These are phyloP conservation scores for Ridgeia piscesae DNA, from an alignment of 1,140 invertebrate genomes.

Conservation along the genomic window DNA sequence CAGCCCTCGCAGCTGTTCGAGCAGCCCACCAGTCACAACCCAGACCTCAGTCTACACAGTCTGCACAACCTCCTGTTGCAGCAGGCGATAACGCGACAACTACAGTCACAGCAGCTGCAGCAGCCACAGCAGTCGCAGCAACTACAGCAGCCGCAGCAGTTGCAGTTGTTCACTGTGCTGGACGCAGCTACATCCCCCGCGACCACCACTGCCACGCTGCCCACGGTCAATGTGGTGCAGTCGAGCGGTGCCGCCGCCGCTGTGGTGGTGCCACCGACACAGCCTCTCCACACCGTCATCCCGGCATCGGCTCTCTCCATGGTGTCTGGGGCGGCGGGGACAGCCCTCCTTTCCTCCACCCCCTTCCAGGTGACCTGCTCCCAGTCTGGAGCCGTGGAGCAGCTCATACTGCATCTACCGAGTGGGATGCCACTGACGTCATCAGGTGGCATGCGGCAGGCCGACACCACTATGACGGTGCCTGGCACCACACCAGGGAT, in stretches of 20 bases:
- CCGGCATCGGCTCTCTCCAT: neutral
- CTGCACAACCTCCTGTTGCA: neutral
- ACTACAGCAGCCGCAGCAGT: neutral
- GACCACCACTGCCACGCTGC: neutral
- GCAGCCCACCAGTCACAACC: neutral
- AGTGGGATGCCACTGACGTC: neutral
- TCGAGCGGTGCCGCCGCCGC: neutral
- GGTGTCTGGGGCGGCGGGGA: neutral
- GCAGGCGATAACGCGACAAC: neutral
- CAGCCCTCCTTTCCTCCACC: neutral
- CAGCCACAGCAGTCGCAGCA: neutral
- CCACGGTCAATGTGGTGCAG: neutral
- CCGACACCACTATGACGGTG: neutral
- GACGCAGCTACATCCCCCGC: neutral
- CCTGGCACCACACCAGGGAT: neutral
- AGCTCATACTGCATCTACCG: neutral
- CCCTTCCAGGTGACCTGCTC: neutral
- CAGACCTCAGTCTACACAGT: neutral
- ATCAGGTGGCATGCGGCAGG: neutral
- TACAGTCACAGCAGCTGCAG: neutral
- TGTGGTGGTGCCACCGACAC: neutral
- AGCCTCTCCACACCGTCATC: neutral
- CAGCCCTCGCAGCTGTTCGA: neutral
- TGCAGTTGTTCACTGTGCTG: neutral
- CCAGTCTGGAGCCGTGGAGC: neutral